Conservation (phyloP, 2,888 invertebrate genomes). For the Tetanocera ferruginea region DNA sequence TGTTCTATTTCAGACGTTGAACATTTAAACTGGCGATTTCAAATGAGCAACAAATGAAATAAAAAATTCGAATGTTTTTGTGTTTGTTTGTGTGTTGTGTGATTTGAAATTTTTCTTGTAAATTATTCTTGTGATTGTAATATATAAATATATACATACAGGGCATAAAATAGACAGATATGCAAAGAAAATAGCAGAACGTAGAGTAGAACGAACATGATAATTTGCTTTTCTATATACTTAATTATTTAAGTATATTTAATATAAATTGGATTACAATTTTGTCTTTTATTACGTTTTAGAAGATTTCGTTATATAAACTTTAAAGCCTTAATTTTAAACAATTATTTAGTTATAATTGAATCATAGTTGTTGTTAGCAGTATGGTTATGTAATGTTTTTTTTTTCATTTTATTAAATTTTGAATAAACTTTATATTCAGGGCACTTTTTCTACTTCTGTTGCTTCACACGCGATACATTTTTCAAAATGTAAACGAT, state of each 20-base stretch:
- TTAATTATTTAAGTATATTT: constrained; percentile 14
- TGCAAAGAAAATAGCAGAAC: constrained; percentile 28
- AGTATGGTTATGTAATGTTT: constrained; percentile 5
- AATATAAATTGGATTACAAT: not conserved
- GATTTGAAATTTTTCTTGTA: constrained; percentile 44
- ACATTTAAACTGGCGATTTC: constrained; percentile 68
- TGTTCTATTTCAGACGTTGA: constrained; percentile 47
- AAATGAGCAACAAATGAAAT: constrained; percentile 47
- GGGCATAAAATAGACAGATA: constrained; percentile 21
- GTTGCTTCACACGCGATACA: constrained; percentile 17
- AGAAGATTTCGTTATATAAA: constrained; percentile 30
- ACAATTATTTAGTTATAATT: constrained; percentile 22
- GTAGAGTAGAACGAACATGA: not conserved
- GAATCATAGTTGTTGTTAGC: constrained; percentile 16
- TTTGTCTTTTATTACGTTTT: constrained; percentile 33
- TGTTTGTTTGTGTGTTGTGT: constrained; percentile 45
- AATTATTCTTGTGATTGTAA: constrained; percentile 46
- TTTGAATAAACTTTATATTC: constrained; percentile 6
- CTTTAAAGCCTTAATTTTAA: constrained; percentile 37
- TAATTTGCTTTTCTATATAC: not conserved
- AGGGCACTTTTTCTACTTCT: constrained; percentile 29
- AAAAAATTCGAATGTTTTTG: constrained; percentile 60
- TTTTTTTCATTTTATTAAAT: not conserved
- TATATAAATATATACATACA: constrained; percentile 27
- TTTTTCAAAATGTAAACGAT: constrained; percentile 25